Conservation (phyloP, 1,140 invertebrate species). For the Bombus superbus region DNA sequence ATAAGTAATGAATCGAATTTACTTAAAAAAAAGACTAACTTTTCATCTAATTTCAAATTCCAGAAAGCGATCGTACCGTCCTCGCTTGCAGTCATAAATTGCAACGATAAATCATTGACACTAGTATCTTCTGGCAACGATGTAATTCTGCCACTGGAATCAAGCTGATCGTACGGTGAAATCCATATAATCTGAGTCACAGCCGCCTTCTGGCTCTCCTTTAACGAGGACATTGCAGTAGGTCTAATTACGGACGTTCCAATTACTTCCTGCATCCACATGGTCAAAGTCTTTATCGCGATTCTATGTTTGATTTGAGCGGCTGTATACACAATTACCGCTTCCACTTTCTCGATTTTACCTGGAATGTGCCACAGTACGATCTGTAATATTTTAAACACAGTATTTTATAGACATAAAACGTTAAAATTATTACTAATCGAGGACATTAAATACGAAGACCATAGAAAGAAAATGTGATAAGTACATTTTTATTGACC, state of each 20-base stretch:
- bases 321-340: conserved; percentile 85
- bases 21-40: not conserved
- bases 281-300: conserved; percentile 86
- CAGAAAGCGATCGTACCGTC: conserved; percentile 88
- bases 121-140: conserved; percentile 72
- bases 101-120: conserved; percentile 81
- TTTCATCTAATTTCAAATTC: conserved; percentile 84
- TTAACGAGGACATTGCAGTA: conserved; percentile 85
- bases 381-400: conserved; percentile 78
- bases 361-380: conserved; percentile 89
- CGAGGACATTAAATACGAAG: no score
- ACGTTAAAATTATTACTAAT: no score
- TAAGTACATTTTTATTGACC: no score
- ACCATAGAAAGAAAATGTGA: no score
- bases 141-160: conserved; percentile 84
- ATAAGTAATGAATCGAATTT: not conserved
- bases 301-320: conserved; percentile 85
- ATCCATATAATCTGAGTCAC: conserved; percentile 88
- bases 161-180: conserved; percentile 84
- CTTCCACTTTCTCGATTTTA: conserved; percentile 86
- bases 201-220: conserved; percentile 85
- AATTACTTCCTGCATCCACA: conserved; percentile 86
- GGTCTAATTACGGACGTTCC: conserved; percentile 83
- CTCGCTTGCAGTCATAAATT: conserved; percentile 86
- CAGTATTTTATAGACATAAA: not conserved